A percentile compares a stretch with the other conserved stretches of the same genome.
phyloP scores from a whole-genome alignment of 1,140 invertebrate genomes.

The Hormaphis cornu region DNA sequence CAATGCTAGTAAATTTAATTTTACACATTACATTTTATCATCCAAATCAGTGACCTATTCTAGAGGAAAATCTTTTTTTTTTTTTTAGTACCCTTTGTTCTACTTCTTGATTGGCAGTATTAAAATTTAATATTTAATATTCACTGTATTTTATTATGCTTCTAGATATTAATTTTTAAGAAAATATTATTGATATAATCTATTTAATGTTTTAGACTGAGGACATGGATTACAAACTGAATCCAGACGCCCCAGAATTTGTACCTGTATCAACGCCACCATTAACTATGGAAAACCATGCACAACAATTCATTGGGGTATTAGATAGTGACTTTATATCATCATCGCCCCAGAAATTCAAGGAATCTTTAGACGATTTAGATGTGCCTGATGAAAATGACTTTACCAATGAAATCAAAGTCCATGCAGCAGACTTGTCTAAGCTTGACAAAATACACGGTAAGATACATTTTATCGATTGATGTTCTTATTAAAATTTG shows the following conservation, averaged over 20 bases:
- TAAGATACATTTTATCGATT: neutral
- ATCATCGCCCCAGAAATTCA: conserved; percentile 33
- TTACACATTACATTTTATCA: no score
- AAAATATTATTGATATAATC: no score
- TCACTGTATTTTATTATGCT: no score
- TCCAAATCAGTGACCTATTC: no score
- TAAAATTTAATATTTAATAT: no score
- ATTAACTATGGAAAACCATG: neutral
- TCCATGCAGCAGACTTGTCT: conserved; percentile 27
- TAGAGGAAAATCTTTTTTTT: no score
- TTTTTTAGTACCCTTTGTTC: no score
- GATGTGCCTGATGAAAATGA: conserved; percentile 34
- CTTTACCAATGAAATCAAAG: conserved; percentile 35
- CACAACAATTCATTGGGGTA: neutral
- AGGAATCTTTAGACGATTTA: conserved; percentile 35
- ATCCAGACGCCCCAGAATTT: conserved; percentile 64
- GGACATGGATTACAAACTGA: conserved; percentile 56
- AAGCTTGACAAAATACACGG: conserved; percentile 21
- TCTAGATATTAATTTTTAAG: no score
- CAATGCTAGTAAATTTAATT: no score
- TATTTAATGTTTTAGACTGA: conserved; percentile 29
- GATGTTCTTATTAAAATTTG: no score
- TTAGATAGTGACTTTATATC: conserved; percentile 30
- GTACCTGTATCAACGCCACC: conserved; percentile 48
- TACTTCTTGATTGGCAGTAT: no score